phyloP scores from a whole-genome alignment of 2,888 invertebrate species.

The Thera obeliscata region DNA sequence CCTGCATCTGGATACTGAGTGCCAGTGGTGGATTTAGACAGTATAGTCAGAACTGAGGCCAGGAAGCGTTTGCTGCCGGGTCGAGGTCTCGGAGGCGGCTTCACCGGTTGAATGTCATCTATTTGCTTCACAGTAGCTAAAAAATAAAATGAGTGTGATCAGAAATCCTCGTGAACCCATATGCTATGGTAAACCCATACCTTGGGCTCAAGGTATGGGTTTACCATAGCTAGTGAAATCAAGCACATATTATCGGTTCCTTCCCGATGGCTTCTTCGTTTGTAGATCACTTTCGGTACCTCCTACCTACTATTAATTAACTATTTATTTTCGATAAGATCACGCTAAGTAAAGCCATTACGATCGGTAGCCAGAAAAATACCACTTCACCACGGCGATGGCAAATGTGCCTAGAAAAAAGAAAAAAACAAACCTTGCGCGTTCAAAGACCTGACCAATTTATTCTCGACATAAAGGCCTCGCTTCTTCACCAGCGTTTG shows the following conservation, averaged over 20 bases:
- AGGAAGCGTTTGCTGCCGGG: slow-evolving; percentile 56
- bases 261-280: too few relatives aligned
- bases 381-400: too few relatives aligned
- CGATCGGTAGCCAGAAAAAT: too few relatives aligned
- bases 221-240: too few relatives aligned
- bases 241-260: too few relatives aligned
- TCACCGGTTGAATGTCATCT: slow-evolving; percentile 29
- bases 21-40: slow-evolving; percentile 60
- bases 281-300: too few relatives aligned
- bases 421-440: not conserved
- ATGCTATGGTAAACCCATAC: too few relatives aligned
- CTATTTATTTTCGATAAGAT: too few relatives aligned
- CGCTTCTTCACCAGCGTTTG: slow-evolving; percentile 55
- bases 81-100: slow-evolving; percentile 47
- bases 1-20: slow-evolving; percentile 58
- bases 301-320: too few relatives aligned
- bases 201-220: too few relatives aligned
- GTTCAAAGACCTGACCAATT: slow-evolving; percentile 29
- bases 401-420: not conserved
- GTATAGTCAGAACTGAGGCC: slow-evolving; percentile 55
- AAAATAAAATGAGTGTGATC: slow-evolving; percentile 13
- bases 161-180: not conserved
- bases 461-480: slow-evolving; percentile 68
- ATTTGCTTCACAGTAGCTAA: slow-evolving; percentile 36
- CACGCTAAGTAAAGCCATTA: too few relatives aligned